Percentiles rank a stretch among this genome's conserved stretches.
phyloP scores from a whole-genome alignment of 2,113 vertebrate genomes.

The Calyptommatus sinebrachiatus region DNA sequence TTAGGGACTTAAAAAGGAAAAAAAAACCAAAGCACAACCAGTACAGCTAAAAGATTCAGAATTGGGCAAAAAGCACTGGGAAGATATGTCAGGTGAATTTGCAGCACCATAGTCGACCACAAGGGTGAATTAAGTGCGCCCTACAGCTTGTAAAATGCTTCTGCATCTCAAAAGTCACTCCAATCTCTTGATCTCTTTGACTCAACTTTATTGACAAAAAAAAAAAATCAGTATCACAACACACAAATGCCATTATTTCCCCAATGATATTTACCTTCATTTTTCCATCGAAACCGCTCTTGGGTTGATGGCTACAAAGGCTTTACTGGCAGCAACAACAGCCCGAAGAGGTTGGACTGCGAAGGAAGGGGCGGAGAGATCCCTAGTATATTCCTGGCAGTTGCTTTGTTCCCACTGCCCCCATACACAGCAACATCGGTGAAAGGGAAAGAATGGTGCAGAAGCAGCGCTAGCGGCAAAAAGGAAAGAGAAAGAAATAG shows the following conservation, averaged over 20 bases:
- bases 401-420: constrained; percentile 72
- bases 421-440: constrained; percentile 73
- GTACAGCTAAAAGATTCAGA: background rate
- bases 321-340: constrained; percentile 67
- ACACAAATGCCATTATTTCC: background rate
- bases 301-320: constrained; percentile 70
- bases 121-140: background rate
- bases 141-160: background rate
- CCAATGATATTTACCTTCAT: constrained; percentile 75
- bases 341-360: constrained; percentile 56
- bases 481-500: background rate
- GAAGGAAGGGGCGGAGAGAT: constrained; percentile 58
- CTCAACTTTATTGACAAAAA: no score
- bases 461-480: constrained; percentile 42
- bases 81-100: background rate
- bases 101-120: background rate
- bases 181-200: background rate
- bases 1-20: background rate
- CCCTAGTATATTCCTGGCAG: constrained; percentile 67
- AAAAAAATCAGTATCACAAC: background rate
- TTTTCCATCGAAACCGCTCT: constrained; percentile 76
- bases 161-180: background rate
- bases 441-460: constrained; percentile 64
- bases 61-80: background rate
- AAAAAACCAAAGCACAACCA: background rate